Conservation (phyloP, 2,113 vertebrate genomes). For the Calyptomena viridis region DNA sequence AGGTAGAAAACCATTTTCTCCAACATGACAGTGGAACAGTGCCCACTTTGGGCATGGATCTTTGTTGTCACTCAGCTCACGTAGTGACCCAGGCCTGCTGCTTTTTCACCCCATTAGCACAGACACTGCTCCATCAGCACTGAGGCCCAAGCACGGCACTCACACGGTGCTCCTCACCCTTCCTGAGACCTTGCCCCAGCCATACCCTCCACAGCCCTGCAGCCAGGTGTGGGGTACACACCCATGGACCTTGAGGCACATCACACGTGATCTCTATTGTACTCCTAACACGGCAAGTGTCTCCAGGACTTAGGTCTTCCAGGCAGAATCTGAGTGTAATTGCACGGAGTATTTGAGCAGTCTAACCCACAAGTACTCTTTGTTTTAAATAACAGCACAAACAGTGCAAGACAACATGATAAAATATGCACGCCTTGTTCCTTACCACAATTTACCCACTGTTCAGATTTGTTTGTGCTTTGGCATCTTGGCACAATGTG, state of each 20-base stretch:
- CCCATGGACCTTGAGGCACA: rapidly evolving
- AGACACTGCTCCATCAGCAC: background rate
- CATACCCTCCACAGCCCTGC: rapidly evolving
- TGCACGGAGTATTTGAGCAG: background rate
- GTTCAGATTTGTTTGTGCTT: background rate
- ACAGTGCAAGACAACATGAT: background rate
- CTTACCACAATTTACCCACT: background rate
- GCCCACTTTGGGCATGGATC: background rate
- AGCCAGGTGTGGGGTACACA: rapidly evolving
- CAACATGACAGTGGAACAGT: rapidly evolving
- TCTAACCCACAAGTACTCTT: background rate
- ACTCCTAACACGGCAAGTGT: rapidly evolving
- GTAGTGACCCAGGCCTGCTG: background rate
- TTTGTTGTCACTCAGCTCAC: background rate
- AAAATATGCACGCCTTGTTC: background rate
- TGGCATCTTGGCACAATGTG: background rate
- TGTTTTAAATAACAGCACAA: background rate
- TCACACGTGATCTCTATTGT: rapidly evolving
- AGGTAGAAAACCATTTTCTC: background rate
- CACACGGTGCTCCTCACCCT: rapidly evolving
- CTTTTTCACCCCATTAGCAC: background rate
- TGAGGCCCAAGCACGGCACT: too few relatives aligned
- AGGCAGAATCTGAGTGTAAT: background rate
- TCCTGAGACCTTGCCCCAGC: background rate
- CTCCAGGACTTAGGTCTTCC: background rate